phyloP scores from a whole-genome alignment of 2,888 invertebrate genomes.

The Epiperipatus broadwayi region DNA sequence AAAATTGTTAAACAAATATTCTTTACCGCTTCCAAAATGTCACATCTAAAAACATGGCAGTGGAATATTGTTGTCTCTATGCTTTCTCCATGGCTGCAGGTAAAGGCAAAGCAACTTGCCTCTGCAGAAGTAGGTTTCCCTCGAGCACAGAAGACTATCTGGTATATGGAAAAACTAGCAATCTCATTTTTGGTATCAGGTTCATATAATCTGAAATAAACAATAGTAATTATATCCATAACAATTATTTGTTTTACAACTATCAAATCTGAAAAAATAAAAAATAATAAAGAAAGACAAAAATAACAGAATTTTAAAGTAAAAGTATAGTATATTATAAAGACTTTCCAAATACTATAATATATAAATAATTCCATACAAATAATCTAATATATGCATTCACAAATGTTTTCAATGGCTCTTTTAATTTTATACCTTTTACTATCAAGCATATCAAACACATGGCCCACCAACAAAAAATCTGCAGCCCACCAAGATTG shows the following conservation, averaged over 20 bases:
- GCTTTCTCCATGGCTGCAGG: constrained; percentile 81
- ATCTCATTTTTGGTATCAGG: constrained; percentile 58
- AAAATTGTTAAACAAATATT: constrained; percentile 9
- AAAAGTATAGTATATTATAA: constrained; percentile 15
- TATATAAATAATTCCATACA: background rate
- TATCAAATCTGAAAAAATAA: no score
- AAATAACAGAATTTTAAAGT: no score
- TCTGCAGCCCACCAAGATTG: no score
- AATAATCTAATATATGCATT: no score
- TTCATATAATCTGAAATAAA: constrained; percentile 48
- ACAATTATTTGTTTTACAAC: no score
- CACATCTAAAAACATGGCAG: constrained; percentile 92
- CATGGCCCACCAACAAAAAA: no score
- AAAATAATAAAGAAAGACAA: no score
- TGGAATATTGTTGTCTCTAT: constrained; percentile 74
- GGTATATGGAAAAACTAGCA: constrained; percentile 69
- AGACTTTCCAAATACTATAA: constrained; percentile 12
- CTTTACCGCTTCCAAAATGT: constrained; percentile 75
- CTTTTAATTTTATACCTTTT: no score
- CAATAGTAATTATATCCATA: no score
- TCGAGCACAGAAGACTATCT: constrained; percentile 82
- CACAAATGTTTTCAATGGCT: no score
- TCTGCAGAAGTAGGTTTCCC: constrained; percentile 63
- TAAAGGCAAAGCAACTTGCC: constrained; percentile 91
- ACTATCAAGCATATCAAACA: no score